A percentile compares a stretch with the other conserved stretches of the same genome.
phyloP scores from a whole-genome alignment of 2,113 vertebrate genomes.

The Perca fluviatilis region DNA sequence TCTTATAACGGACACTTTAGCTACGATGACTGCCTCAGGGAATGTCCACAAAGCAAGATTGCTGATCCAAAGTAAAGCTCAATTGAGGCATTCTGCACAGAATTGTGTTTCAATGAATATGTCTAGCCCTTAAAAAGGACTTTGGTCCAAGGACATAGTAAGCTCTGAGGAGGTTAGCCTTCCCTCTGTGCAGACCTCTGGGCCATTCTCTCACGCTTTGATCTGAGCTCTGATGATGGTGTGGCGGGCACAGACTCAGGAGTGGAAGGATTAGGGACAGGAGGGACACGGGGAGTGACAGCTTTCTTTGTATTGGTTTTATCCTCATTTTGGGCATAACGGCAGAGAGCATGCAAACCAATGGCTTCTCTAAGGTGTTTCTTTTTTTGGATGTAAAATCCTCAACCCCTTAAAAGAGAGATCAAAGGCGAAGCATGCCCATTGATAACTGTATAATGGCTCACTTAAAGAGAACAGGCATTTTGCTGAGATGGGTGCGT shows the following conservation, averaged over 20 bases:
- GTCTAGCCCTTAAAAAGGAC: constrained; percentile 61
- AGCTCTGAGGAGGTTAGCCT: constrained; percentile 76
- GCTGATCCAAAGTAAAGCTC: constrained; percentile 58
- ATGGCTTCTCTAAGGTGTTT: constrained; percentile 56
- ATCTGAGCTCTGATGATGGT: constrained; percentile 71
- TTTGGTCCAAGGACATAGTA: constrained; percentile 76
- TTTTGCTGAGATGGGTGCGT: constrained; percentile 64
- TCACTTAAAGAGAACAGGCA: constrained; percentile 70
- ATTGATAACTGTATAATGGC: constrained; percentile 79
- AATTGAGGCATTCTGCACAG: constrained; percentile 47
- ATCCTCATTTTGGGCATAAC: constrained; percentile 63
- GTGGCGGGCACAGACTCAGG: constrained; percentile 62
- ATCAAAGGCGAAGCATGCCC: constrained; percentile 72
- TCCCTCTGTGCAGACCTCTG: constrained; percentile 62
- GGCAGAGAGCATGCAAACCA: constrained; percentile 47
- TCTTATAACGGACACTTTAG: constrained; percentile 31
- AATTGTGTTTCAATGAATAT: constrained; percentile 60
- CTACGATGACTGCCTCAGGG: constrained; percentile 35
- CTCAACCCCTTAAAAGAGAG: constrained; percentile 59
- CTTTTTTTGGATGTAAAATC: constrained; percentile 56
- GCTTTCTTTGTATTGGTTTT: constrained; percentile 72
- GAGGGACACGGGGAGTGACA: constrained; percentile 63
- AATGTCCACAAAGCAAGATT: constrained; percentile 56
- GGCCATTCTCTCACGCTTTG: constrained; percentile 73
- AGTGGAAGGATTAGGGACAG: constrained; percentile 77